Base-by-base conservation (phyloP, 92 coral and sea anemone genomes). In the Actinernus sp. region DNA sequence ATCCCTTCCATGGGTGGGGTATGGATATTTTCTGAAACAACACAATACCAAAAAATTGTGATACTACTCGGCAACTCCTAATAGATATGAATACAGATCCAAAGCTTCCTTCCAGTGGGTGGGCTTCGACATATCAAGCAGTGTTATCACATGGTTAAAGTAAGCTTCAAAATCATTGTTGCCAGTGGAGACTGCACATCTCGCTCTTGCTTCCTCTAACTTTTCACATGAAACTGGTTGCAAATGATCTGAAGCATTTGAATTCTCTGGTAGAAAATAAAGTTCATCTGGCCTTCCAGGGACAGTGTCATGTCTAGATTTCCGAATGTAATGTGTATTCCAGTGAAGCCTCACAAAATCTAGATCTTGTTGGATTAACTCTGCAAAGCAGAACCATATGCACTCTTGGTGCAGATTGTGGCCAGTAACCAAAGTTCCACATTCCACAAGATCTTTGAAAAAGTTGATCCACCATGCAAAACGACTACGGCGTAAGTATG, bases 391-490 rank as follows among this genome's bases (percentile, higher is more conserved):
- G 57, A 82, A 82, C 79, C 79, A 79, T 38, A 79, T 38, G 45
- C 86, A 79, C 53, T 79, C 79, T 45, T 51, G 55, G 39, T 78
- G 79, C 31, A 68, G 56, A 34, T 34, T 29, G 30, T 43, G 41
- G 25, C 76, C 76, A 65, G 40, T 36, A 27, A 39, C 40, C 33
- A 77, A 48, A 39, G 57, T 32, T 28, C 70, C 76, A 14, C 43
- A 38, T 47, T 61, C 79, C 31, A 55, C 69, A 64, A 69, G 43
- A 61, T 79, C 79, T 61, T 60, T 70, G 47, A 79, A 79, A 51
- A 69, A 69, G 58, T 79, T 58, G 13, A 79, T 79, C 79, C 88
- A 81, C 82, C 88, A 72, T 21, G 81, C 61, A 50, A 49, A 31
- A 49, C 74, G 71, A 24, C 60, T 67, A 21, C 81, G 55, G 26